Base-by-base conservation (phyloP, 2,113 vertebrate species). In the Hylia prasina region DNA sequence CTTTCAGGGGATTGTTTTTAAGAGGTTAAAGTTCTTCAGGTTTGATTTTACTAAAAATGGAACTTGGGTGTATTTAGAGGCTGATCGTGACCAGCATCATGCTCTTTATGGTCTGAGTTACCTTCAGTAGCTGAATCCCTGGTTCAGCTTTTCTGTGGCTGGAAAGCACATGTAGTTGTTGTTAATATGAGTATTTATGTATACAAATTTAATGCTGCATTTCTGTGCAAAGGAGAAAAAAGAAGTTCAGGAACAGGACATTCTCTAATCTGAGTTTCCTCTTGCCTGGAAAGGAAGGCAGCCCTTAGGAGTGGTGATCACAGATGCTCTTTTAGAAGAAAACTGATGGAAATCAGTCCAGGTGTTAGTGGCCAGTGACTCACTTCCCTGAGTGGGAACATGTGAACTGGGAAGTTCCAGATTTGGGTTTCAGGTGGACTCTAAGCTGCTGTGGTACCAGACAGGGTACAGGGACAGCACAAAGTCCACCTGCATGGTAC, bases 131-230 rank as follows among this genome's bases (percentile, higher is more conserved):
- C 23, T 24, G 8, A 6, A 44, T 87, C 21, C 31, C 28, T 30
- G 28, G 37, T 60, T 90, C 63, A 50, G 21, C 31, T 77, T 72
- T 73, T 53, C 66, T 78, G 23, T 64, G 73, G 15, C 37, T 72
- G 79, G 20, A 57, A 75, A 68, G 13, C 48, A 11, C 7, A 0
- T 4, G 18, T 13, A 40, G 30, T 33, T 48, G 39, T 58, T 31
- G 54, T 51, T 80, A 47, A 44, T 7, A 0, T 6, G 4, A 53
- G 5, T 25, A 15, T 56, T 64, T 69, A 28, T 51, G 31, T 6
- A 15, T 69, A 35, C 8, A 15, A 15, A 35, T 51, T 13, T 35
- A 57, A 23, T 15, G 28, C 24, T 18, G 25, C 0, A 0, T 57
- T 96, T 91, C 64, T 84, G 23, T 75, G 60, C 24, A 31, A 45